Conservation (phyloP, 2,113 vertebrate species). For the Bettongia penicillata region DNA sequence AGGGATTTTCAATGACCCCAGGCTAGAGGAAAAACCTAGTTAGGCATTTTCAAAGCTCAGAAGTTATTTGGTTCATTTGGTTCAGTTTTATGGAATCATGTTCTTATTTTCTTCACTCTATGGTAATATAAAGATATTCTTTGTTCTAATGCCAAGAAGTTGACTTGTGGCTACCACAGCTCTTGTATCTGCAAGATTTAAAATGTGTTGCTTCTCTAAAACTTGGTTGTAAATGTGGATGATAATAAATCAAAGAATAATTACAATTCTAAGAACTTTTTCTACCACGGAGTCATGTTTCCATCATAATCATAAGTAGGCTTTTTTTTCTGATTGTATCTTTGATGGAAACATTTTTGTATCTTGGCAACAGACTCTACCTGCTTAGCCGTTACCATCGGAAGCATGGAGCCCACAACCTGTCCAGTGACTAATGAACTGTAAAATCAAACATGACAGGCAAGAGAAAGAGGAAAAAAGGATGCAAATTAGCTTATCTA, state of each 20-base stretch:
- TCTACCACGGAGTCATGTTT: neutral
- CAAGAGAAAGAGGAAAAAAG: constrained; percentile 67
- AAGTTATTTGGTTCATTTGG: neutral
- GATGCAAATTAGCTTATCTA: constrained; percentile 25
- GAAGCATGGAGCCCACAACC: constrained; percentile 37
- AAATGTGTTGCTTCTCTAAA: neutral
- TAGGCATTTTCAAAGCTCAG: neutral
- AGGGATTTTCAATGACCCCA: neutral
- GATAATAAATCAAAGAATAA: constrained; percentile 32
- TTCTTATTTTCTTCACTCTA: neutral
- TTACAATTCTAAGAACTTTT: neutral
- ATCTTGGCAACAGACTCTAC: constrained; percentile 12
- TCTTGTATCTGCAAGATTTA: constrained; percentile 2
- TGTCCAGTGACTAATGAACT: constrained; percentile 68
- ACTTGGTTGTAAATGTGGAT: constrained; percentile 11
- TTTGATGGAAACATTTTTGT: constrained; percentile 40
- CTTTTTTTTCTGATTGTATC: neutral
- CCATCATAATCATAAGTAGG: neutral
- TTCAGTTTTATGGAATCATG: constrained; percentile 1
- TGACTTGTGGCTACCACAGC: neutral
- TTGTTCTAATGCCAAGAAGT: constrained; percentile 18
- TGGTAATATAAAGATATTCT: constrained; percentile 5
- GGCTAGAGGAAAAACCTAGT: neutral
- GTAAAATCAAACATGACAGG: constrained; percentile 69
- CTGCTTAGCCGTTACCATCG: constrained; percentile 42